These are phyloP conservation scores for Thamnophis sirtalis DNA, from an alignment of 2,113 vertebrate genomes.

Conservation along the genomic window DNA sequence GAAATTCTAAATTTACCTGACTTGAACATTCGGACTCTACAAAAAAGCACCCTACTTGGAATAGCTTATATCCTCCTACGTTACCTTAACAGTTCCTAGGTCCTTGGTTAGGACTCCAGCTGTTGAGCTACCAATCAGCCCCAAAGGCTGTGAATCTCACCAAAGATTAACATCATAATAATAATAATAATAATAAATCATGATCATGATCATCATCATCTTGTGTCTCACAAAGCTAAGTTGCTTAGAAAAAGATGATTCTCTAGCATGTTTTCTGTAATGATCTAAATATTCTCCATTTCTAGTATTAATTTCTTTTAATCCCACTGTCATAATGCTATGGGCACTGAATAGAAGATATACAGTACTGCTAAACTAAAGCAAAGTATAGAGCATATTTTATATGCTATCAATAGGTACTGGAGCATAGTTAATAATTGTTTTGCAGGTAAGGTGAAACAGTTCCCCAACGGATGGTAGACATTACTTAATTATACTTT, in stretches of 20 bases:
- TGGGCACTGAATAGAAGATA: not conserved
- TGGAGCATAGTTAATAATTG: not conserved
- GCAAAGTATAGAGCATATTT: not conserved
- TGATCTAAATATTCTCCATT: not conserved
- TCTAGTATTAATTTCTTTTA: not conserved
- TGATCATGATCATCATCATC: too few species aligned
- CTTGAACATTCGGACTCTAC: too few species aligned
- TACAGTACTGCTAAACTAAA: not conserved
- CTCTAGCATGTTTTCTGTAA: not conserved
- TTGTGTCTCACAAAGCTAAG: not conserved
- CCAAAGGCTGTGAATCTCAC: too few species aligned
- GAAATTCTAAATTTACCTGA: too few species aligned
- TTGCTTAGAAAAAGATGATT: not conserved
- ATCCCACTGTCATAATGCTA: not conserved
- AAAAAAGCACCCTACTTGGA: too few species aligned
- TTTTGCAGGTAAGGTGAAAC: not conserved
- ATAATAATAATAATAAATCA: too few species aligned
- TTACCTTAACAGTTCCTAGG: too few species aligned
- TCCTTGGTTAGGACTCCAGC: too few species aligned
- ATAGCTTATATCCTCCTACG: too few species aligned
- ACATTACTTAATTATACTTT: not conserved
- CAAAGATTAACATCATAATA: too few species aligned
- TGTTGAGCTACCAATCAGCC: too few species aligned
- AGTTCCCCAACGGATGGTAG: not conserved
- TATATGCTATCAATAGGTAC: not conserved